Evolutionary conservation across 2,888 invertebrate genomes (phyloP).

Genomic region (Artemia sinica): DNA sequence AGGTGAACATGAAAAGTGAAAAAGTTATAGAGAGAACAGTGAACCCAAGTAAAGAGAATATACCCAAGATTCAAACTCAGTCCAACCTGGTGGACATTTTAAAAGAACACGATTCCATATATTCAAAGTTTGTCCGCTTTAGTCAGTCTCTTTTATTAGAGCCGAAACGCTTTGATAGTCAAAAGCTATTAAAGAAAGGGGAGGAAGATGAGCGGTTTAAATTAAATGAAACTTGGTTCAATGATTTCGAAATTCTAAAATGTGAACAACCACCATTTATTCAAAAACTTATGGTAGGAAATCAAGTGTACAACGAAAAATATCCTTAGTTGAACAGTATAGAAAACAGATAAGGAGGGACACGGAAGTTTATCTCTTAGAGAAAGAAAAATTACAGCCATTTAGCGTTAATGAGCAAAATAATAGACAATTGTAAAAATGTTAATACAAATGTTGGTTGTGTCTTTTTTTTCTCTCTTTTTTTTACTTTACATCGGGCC

Average conservation of each 20-base stretch:
- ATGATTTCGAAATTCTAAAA: neutral
- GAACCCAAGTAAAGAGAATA: neutral
- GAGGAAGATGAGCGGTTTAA: constrained; percentile 1
- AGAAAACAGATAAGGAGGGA: no score
- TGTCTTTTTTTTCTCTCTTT: no score
- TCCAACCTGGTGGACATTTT: neutral
- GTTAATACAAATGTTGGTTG: no score
- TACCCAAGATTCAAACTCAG: neutral
- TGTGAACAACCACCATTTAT: constrained; percentile 3
- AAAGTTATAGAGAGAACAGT: neutral
- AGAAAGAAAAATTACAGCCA: no score
- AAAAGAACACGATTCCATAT: neutral
- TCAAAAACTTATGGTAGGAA: neutral
- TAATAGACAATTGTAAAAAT: no score
- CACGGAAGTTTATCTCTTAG: no score
- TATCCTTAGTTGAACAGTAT: no score
- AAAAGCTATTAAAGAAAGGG: neutral
- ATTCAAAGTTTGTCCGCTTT: neutral
- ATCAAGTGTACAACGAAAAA: neutral
- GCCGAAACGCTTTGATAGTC: constrained; percentile 1
- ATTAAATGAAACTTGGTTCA: neutral
- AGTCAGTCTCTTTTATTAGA: neutral
- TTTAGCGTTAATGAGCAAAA: no score
- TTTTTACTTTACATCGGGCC: no score
- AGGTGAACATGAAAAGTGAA: neutral